Conservation (phyloP, 2,797 vertebrate species). For the Poecile montanus region DNA sequence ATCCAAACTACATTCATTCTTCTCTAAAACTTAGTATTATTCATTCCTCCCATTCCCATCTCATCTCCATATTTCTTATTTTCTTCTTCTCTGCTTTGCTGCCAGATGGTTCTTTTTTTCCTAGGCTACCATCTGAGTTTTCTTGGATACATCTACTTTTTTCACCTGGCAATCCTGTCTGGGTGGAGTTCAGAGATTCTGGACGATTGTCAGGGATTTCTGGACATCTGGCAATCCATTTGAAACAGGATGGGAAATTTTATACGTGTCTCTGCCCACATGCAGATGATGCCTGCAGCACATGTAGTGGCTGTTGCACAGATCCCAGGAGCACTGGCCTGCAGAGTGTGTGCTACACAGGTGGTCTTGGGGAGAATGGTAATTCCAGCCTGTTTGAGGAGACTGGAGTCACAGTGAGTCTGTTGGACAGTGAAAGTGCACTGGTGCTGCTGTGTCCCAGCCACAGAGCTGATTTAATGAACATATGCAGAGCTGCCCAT, state of each 20-base stretch:
- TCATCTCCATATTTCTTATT: not conserved
- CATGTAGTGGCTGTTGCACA: not conserved
- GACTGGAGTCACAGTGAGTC: not conserved
- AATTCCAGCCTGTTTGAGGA: not conserved
- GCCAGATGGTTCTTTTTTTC: not conserved
- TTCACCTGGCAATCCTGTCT: slow-evolving; percentile 32
- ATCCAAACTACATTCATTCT: not conserved
- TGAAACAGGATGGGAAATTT: slow-evolving; percentile 36
- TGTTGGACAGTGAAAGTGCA: not conserved
- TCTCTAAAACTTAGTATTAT: slow-evolving; percentile 10
- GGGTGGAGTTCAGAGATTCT: slow-evolving; percentile 28
- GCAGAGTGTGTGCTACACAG: not conserved
- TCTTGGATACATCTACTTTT: not conserved
- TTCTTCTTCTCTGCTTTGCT: not conserved
- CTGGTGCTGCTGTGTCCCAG: not conserved
- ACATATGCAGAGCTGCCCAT: rapidly evolving
- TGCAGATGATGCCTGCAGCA: slow-evolving; percentile 37
- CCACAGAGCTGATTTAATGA: not conserved
- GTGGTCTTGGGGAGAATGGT: not conserved
- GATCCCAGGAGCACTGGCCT: not conserved
- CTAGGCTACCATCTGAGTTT: not conserved
- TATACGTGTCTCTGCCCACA: not conserved
- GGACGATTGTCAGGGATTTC: slow-evolving; percentile 16
- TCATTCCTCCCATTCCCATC: not conserved
- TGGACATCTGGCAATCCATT: slow-evolving; percentile 57